A percentile compares a stretch with the other conserved stretches of the same genome.
These are phyloP conservation scores for Coelopa pilipes DNA, from an alignment of 2,888 invertebrate species.

Conservation along the genomic window DNA sequence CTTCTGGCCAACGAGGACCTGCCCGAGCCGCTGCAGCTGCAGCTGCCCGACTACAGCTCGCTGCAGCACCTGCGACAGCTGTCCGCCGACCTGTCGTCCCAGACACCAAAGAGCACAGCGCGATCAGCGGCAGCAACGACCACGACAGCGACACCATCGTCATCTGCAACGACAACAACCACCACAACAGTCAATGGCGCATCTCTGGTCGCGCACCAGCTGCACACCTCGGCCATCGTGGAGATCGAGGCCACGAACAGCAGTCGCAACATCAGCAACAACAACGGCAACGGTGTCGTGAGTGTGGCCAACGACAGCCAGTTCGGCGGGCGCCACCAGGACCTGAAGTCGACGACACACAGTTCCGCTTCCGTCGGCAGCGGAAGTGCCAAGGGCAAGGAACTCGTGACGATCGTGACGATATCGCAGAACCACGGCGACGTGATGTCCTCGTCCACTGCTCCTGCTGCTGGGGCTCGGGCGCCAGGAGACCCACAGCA, in stretches of 20 bases:
- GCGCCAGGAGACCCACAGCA: too few relatives aligned
- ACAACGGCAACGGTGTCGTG: too few relatives aligned
- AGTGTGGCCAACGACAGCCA: conserved; percentile 24
- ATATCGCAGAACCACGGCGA: conserved; percentile 56
- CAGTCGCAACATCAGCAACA: neutral
- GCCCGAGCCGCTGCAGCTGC: conserved; percentile 59
- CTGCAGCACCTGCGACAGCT: conserved; percentile 42
- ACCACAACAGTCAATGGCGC: neutral
- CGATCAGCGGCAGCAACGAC: conserved; percentile 24
- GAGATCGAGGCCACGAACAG: conserved; percentile 40
- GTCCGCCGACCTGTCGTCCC: conserved; percentile 15
- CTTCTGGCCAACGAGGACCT: conserved; percentile 62
- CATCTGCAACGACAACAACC: neutral
- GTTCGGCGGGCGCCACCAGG: neutral
- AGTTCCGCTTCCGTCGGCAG: conserved; percentile 16
- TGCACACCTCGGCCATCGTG: conserved; percentile 56
- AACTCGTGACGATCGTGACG: conserved; percentile 66
- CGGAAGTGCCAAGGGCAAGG: conserved; percentile 52
- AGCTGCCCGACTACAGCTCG: conserved; percentile 58
- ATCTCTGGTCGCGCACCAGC: conserved; percentile 48
- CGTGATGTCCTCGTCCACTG: neutral
- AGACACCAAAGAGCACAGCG: conserved; percentile 23
- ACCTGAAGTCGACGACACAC: conserved; percentile 32
- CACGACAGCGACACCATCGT: conserved; percentile 24
- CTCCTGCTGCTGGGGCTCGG: too few relatives aligned